phyloP scores from a whole-genome alignment of 2,113 vertebrate species.

The Sinocyclocheilus rhinocerous region DNA sequence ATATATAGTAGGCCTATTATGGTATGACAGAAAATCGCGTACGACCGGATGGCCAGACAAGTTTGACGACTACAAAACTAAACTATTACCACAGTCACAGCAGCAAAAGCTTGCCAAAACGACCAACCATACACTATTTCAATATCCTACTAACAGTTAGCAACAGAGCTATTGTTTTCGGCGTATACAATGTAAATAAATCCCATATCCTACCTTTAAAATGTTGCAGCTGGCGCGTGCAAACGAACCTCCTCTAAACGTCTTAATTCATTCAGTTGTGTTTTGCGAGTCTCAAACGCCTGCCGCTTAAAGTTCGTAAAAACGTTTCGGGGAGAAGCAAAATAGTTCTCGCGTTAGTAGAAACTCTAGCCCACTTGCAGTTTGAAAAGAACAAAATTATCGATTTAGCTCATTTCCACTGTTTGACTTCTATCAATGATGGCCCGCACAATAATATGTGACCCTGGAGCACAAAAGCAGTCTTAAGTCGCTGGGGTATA shows the following conservation, averaged over 20 bases:
- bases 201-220: neutral
- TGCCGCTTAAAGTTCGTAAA: too few relatives aligned
- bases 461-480: too few relatives aligned
- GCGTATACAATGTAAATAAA: neutral
- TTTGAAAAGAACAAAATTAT: neutral
- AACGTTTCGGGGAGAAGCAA: neutral
- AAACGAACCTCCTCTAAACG: neutral
- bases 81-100: neutral
- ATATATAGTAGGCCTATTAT: neutral
- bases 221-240: neutral
- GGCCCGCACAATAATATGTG: neutral
- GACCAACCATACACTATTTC: neutral
- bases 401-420: neutral
- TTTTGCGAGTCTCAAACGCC: neutral
- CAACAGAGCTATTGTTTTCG: neutral
- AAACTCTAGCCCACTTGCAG: neutral
- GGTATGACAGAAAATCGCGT: neutral
- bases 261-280: neutral
- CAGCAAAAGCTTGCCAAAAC: neutral
- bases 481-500: too few relatives aligned
- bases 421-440: neutral
- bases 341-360: neutral
- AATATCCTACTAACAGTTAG: neutral
- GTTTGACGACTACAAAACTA: neutral
- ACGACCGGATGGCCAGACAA: too few relatives aligned